phyloP scores from a whole-genome alignment of 2,888 invertebrate genomes.

The Sinohyriopsis cumingii region DNA sequence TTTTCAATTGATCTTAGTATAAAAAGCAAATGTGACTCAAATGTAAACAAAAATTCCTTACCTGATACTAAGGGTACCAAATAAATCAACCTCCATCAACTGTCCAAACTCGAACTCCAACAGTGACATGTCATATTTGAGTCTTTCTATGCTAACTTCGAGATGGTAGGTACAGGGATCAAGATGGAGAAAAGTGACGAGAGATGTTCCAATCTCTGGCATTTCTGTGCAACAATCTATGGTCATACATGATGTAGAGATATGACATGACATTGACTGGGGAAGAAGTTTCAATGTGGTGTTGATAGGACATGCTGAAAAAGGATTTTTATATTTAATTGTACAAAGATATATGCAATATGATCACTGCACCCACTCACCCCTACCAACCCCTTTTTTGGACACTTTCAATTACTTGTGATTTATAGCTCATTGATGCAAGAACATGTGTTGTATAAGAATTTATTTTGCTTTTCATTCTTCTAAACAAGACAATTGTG shows the following conservation, averaged over 20 bases:
- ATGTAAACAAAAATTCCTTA: too few relatives aligned
- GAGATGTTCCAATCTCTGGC: constrained; percentile 14
- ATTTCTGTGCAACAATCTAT: constrained; percentile 31
- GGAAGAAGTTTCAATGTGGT: constrained; percentile 9
- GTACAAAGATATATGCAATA: background rate
- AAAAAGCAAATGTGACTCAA: too few relatives aligned
- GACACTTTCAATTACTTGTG: too few relatives aligned
- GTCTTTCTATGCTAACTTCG: constrained; percentile 25
- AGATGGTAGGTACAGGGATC: constrained; percentile 29
- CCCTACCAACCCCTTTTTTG: too few relatives aligned
- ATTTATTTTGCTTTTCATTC: too few relatives aligned
- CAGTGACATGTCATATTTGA: constrained; percentile 22
- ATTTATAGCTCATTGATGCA: too few relatives aligned
- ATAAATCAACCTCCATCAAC: constrained; percentile 4
- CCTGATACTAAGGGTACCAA: too few relatives aligned
- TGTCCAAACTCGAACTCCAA: constrained; percentile 31
- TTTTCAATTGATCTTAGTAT: too few relatives aligned
- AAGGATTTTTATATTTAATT: constrained; percentile 1
- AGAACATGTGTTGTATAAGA: too few relatives aligned
- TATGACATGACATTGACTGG: constrained; percentile 26
- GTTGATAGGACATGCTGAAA: constrained; percentile 32
- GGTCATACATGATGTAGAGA: constrained; percentile 26
- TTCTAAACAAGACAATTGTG: too few relatives aligned
- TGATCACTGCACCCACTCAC: too few relatives aligned
- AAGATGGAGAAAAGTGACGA: constrained; percentile 21